Evolutionary conservation across 2,113 vertebrate species (phyloP).

Genomic region (Ia io): DNA sequence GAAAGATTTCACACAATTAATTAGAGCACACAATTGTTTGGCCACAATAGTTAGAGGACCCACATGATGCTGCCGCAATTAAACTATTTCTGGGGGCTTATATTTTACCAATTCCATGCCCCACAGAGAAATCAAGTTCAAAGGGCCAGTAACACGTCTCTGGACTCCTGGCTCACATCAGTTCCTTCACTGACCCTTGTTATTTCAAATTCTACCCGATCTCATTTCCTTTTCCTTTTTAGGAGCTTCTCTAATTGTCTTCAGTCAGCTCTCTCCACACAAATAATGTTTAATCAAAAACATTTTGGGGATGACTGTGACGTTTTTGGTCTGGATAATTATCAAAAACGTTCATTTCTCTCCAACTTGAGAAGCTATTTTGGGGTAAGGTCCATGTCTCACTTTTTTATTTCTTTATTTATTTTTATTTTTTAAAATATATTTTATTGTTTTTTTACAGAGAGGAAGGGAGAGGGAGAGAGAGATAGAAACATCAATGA

Average conservation of each 20-base stretch:
- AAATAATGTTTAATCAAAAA: background rate
- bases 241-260: background rate
- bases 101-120: background rate
- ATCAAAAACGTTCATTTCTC: background rate
- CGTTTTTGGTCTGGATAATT: background rate
- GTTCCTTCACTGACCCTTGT: background rate
- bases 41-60: background rate
- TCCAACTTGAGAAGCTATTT: background rate
- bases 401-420: background rate
- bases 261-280: background rate
- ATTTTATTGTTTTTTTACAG: too few relatives aligned
- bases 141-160: background rate
- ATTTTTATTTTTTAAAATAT: too few relatives aligned
- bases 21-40: fast-evolving
- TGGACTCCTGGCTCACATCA: background rate
- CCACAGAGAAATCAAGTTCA: background rate
- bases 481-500: too few relatives aligned
- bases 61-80: background rate
- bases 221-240: background rate
- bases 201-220: background rate
- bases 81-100: background rate
- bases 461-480: too few relatives aligned
- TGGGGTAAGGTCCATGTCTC: background rate
- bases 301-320: background rate
- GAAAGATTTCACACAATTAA: background rate